phyloP scores from a whole-genome alignment of 2,113 vertebrate genomes.

The Hypanus sabinus region DNA sequence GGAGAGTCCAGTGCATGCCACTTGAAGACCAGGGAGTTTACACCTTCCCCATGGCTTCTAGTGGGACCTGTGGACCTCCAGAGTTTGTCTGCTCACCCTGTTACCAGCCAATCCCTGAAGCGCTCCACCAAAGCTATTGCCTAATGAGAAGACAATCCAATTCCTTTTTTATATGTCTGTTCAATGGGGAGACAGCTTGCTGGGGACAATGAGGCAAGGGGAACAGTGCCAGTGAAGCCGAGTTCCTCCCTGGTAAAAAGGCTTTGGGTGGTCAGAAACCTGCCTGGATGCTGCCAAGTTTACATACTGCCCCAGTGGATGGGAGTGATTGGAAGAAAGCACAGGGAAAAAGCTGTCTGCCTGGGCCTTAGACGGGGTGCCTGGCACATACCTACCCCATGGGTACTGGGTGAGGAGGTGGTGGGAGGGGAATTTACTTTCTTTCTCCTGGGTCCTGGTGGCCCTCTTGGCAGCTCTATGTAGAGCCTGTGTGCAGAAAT shows the following conservation, averaged over 20 bases:
- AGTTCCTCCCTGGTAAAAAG: neutral
- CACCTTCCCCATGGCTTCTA: no score
- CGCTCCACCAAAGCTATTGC: no score
- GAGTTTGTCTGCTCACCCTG: no score
- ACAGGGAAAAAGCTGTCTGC: neutral
- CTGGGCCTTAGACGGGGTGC: neutral
- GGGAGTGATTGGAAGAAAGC: neutral
- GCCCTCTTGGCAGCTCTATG: slow-evolving; percentile 10
- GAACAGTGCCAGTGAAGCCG: neutral
- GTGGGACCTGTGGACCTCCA: no score
- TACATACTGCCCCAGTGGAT: neutral
- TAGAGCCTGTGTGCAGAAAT: slow-evolving; percentile 10
- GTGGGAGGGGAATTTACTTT: neutral
- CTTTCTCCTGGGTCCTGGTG: slow-evolving; percentile 12
- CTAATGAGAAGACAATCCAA: neutral
- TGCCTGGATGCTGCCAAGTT: neutral
- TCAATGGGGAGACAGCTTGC: neutral
- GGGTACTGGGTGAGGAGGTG: neutral
- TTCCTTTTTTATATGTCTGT: neutral
- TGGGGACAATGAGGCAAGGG: neutral
- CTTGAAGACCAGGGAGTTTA: no score
- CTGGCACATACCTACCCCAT: neutral
- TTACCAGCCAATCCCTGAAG: no score
- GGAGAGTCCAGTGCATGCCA: no score
- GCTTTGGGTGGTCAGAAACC: neutral